These are phyloP conservation scores for Otocyon megalotis DNA, from an alignment of 2,113 vertebrate genomes.

Conservation along the genomic window DNA sequence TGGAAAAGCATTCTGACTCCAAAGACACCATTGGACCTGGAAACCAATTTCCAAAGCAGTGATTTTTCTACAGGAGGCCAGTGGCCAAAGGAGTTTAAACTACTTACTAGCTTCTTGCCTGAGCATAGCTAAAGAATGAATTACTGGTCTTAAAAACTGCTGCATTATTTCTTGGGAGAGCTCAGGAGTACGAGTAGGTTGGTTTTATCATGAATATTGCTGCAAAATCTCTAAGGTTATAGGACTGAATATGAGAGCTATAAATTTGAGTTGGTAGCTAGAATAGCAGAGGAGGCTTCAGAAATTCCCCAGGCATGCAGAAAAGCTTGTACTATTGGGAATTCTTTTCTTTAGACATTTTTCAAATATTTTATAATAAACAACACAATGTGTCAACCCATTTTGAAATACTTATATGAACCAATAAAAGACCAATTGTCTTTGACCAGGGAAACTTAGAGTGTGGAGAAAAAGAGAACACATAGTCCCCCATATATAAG, in stretches of 20 bases:
- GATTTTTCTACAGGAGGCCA: not conserved
- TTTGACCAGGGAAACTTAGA: not conserved
- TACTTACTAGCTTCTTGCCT: not conserved
- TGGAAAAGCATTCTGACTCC: not conserved
- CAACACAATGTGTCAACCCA: not conserved
- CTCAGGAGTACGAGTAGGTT: not conserved
- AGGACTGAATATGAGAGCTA: not conserved
- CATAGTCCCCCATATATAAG: rapidly evolving
- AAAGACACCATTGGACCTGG: not conserved
- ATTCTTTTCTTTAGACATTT: slow-evolving; percentile 1
- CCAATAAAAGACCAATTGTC: not conserved
- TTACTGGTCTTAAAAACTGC: slow-evolving; percentile 6
- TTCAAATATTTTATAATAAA: slow-evolving; percentile 54
- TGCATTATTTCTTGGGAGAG: slow-evolving; percentile 45
- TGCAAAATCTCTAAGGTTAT: slow-evolving; percentile 19
- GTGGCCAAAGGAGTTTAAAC: not conserved
- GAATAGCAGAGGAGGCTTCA: not conserved
- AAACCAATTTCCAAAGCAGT: not conserved
- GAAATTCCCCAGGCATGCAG: not conserved
- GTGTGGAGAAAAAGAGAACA: not conserved
- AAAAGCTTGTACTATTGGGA: not conserved
- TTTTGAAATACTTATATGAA: slow-evolving; percentile 23
- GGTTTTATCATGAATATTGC: not conserved
- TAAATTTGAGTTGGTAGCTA: slow-evolving; percentile 20
- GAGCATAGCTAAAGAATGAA: slow-evolving; percentile 26